Base-by-base conservation (phyloP, 2,797 vertebrate genomes). In the Bradypodion pumilum region DNA sequence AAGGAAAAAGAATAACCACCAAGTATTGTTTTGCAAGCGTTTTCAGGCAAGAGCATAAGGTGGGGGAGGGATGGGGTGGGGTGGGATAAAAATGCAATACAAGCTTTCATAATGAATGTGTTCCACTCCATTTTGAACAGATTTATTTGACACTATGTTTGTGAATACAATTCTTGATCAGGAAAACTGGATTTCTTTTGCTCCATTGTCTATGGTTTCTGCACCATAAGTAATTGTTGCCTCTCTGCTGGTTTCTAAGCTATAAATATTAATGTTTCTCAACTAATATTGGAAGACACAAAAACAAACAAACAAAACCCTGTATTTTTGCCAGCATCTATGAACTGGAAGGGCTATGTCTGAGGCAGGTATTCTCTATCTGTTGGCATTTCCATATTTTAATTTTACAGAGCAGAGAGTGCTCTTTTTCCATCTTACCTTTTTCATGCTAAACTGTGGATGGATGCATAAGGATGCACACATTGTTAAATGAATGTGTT, bases 221-320 rank as follows among this genome's bases (percentile, higher is more conserved):
- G 35, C 86, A 92, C 60, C 27, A 7, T 89, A 90, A 78, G 60
- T 80, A 93, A 65, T 86, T 88, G 44, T 85, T 91, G 89, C 79
- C 44, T 89, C 44, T 86, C 44, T 87, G 69, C 81, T 93, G n/a
- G 83, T 87, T 94, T 78, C 66, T 84, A 86, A 88, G 56, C 42
- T 70, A 78, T 90, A 87, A 88, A 92, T 94, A 87, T 93, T 91
- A 91, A 91, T 92, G 27, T 82, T 29, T 56, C 90, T 72, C 66
- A 85, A 74, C 69, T 68, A 69, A 80, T 85, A 84, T 74, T 90
- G 90, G 83, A 52, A 80, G 77, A 89, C 69, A 46, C 88, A 82
- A 91, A 91, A 59, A 63, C 23, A 25, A 7, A 62, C 37, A 60
- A 62, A 59, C 59, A 35, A 12, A 15, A 16, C 2, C 12, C 2